phyloP scores from a whole-genome alignment of 2,888 invertebrate species.

The Gymnocheta viridis region DNA sequence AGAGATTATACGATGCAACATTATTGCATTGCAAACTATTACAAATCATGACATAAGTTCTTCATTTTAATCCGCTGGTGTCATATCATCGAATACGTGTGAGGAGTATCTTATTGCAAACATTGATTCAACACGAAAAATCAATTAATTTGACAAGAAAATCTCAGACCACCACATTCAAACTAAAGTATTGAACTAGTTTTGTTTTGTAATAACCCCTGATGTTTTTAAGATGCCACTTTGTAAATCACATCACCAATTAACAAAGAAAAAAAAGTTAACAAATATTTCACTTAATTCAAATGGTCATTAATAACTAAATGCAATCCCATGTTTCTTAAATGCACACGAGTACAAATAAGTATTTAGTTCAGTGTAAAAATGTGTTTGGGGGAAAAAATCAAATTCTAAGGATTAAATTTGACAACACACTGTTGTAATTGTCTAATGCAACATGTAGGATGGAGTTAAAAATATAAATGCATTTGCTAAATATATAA shows the following conservation, averaged over 20 bases:
- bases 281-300: constrained; percentile 32
- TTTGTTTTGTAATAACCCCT: constrained; percentile 30
- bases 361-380: constrained; percentile 33
- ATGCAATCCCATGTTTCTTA: constrained; percentile 27
- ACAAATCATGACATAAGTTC: not conserved
- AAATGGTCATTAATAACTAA: constrained; percentile 31
- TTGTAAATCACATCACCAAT: constrained; percentile 44
- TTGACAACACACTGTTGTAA: constrained; percentile 63
- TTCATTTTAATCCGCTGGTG: constrained; percentile 8
- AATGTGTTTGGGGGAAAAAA: not conserved
- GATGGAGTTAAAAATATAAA: constrained; percentile 49
- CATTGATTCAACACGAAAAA: constrained; percentile 50
- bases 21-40: no score
- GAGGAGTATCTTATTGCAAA: not conserved
- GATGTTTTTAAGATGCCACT: constrained; percentile 36
- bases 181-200: constrained; percentile 40
- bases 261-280: not conserved
- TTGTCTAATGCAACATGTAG: constrained; percentile 60
- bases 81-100: not conserved
- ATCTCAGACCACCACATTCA: not conserved
- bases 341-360: constrained; percentile 12
- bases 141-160: constrained; percentile 48
- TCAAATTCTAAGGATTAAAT: constrained; percentile 59
- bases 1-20: not conserved
- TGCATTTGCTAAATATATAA: constrained; percentile 19